Evolutionary conservation across 2,888 invertebrate genomes (phyloP).

Genomic region (Eupithecia tripunctaria): DNA sequence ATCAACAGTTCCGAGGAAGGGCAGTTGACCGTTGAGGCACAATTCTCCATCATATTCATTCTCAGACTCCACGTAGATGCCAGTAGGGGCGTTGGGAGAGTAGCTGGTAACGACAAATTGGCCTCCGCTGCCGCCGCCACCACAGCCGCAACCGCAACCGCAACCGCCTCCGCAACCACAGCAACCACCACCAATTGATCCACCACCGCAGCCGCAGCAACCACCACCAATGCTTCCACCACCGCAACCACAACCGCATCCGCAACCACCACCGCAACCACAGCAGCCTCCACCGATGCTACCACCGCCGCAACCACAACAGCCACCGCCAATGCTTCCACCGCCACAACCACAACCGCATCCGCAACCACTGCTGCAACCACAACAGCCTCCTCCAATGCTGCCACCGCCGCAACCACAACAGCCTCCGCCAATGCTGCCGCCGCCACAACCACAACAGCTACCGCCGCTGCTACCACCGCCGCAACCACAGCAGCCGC

Average conservation of each 20-base stretch:
- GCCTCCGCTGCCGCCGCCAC: constrained; percentile 44
- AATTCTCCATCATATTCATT: constrained; percentile 56
- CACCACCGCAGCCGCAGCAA: constrained; percentile 36
- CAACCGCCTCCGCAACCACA: constrained; percentile 36
- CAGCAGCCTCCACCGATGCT: constrained; percentile 19
- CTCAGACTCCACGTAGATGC: constrained; percentile 54
- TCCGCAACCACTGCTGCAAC: constrained; percentile 27
- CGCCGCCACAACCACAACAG: background rate
- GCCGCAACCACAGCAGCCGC: constrained; percentile 11
- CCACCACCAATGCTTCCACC: constrained; percentile 13
- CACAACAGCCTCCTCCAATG: background rate
- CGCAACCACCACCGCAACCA: constrained; percentile 7
- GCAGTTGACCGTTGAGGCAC: constrained; percentile 55
- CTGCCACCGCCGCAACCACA: constrained; percentile 7
- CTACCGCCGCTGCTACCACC: background rate
- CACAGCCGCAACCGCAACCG: constrained; percentile 15
- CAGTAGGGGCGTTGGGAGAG: constrained; percentile 43
- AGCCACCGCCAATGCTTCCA: background rate
- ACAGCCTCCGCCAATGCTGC: constrained; percentile 15
- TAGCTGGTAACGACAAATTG: constrained; percentile 46
- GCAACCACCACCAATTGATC: background rate
- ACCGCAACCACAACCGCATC: constrained; percentile 27
- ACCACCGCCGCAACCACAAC: background rate
- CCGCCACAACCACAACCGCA: constrained; percentile 3
- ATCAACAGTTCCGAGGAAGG: constrained; percentile 56